Conservation (phyloP, 2,113 vertebrate species). For the Callithrix jacchus region DNA sequence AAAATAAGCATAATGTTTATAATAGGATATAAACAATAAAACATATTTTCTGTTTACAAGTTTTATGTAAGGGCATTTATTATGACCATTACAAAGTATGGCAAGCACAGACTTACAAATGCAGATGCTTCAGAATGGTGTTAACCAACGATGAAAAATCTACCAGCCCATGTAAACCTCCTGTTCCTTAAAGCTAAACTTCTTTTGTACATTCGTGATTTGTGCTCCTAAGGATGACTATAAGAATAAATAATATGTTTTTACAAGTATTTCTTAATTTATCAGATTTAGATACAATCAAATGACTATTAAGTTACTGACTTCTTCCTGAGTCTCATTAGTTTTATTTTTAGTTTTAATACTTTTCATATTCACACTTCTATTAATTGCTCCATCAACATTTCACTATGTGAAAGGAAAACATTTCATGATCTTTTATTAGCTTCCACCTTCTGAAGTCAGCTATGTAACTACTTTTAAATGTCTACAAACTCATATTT, state of each 20-base stretch:
- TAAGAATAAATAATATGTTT: not conserved
- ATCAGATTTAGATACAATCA: slow-evolving; percentile 12
- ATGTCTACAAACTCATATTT: not conserved
- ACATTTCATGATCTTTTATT: not conserved
- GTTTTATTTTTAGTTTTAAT: not conserved
- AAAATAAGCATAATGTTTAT: not conserved
- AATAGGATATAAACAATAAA: not conserved
- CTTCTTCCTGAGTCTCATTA: not conserved
- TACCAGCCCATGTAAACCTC: not conserved
- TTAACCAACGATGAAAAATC: not conserved
- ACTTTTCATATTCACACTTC: not conserved
- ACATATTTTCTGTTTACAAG: not conserved
- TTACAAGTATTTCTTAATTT: not conserved
- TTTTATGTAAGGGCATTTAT: not conserved
- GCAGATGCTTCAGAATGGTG: not conserved
- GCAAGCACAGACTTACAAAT: not conserved
- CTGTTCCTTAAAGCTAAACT: not conserved
- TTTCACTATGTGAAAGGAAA: not conserved
- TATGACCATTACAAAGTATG: not conserved
- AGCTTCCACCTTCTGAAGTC: not conserved
- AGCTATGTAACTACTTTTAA: not conserved
- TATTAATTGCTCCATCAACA: not conserved
- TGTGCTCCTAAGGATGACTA: not conserved
- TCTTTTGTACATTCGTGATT: not conserved
- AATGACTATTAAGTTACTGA: not conserved